Evolutionary conservation across 1,140 invertebrate genomes (phyloP).

Genomic region (Phortica variegata): DNA sequence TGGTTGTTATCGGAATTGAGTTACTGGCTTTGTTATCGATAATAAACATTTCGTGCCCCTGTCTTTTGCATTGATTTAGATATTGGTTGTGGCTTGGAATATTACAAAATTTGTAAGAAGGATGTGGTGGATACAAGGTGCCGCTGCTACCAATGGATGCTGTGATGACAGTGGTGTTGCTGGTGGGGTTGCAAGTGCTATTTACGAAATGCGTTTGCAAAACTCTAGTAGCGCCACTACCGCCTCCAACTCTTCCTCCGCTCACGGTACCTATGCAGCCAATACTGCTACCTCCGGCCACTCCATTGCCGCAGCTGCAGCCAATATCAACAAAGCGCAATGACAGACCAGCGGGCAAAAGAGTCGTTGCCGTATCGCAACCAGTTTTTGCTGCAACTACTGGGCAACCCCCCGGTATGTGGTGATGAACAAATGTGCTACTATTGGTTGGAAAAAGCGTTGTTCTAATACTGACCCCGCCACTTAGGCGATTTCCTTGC

Average conservation of each 20-base stretch:
- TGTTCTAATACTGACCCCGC: slow-evolving; percentile 25
- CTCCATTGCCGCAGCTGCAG: slow-evolving; percentile 3
- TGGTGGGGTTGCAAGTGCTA: slow-evolving; percentile 12
- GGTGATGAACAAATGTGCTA: slow-evolving; percentile 7
- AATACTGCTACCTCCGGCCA: slow-evolving; percentile 9
- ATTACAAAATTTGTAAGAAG: not conserved
- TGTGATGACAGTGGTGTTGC: slow-evolving; percentile 1
- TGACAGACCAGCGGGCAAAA: too few species aligned
- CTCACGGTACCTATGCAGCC: slow-evolving; percentile 5
- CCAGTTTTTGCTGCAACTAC: not conserved
- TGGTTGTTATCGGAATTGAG: slow-evolving; percentile 7
- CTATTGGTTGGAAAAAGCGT: slow-evolving; percentile 16
- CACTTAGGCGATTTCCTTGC: slow-evolving; percentile 36
- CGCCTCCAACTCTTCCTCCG: slow-evolving; percentile 5
- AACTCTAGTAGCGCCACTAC: slow-evolving; percentile 5
- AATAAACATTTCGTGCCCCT: not conserved
- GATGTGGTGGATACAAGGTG: slow-evolving; percentile 5
- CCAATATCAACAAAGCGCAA: not conserved
- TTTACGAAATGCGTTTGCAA: slow-evolving; percentile 8
- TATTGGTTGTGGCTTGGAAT: slow-evolving; percentile 6
- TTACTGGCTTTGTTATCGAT: slow-evolving; percentile 7
- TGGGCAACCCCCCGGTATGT: slow-evolving; percentile 9
- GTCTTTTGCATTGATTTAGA: slow-evolving; percentile 4
- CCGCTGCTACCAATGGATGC: slow-evolving; percentile 7
- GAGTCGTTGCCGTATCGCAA: not conserved